Evolutionary conservation across 2,888 invertebrate genomes (phyloP).

Genomic region (Stenotaenia linearis): DNA sequence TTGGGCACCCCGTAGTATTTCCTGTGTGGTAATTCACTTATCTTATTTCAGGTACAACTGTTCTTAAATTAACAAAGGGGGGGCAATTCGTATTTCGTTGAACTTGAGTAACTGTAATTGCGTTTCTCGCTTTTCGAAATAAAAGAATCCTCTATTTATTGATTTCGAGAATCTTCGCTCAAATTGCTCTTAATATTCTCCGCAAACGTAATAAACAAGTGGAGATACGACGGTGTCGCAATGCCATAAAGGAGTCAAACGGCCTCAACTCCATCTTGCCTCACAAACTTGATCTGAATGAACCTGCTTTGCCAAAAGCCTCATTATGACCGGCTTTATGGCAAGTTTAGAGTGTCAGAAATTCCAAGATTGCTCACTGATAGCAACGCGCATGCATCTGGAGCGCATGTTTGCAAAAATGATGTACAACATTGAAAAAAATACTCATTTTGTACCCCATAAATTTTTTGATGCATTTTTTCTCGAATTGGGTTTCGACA

Average conservation of each 20-base stretch:
- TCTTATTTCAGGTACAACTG: too few relatives aligned
- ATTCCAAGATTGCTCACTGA: conserved; percentile 14
- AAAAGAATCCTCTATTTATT: background rate
- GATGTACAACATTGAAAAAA: background rate
- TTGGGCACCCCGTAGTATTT: background rate
- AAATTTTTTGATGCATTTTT: background rate
- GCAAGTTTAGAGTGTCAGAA: conserved; percentile 1
- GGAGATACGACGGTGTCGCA: background rate
- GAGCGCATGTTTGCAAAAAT: background rate
- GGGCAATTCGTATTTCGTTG: too few relatives aligned
- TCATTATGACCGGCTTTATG: conserved; percentile 4
- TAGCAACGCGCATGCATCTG: background rate
- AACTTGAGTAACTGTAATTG: too few relatives aligned
- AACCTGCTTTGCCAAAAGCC: conserved; percentile 12
- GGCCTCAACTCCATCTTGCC: conserved; percentile 2
- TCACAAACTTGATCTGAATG: conserved; percentile 8
- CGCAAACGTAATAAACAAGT: background rate
- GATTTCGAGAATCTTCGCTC: background rate
- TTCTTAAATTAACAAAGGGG: too few relatives aligned
- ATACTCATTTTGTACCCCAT: background rate
- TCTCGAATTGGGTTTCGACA: background rate
- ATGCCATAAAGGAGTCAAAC: background rate
- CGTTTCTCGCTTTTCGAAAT: too few relatives aligned
- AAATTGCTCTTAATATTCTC: background rate
- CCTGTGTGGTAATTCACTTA: background rate